Conservation (phyloP, 2,113 vertebrate genomes). For the Procavia capensis region DNA sequence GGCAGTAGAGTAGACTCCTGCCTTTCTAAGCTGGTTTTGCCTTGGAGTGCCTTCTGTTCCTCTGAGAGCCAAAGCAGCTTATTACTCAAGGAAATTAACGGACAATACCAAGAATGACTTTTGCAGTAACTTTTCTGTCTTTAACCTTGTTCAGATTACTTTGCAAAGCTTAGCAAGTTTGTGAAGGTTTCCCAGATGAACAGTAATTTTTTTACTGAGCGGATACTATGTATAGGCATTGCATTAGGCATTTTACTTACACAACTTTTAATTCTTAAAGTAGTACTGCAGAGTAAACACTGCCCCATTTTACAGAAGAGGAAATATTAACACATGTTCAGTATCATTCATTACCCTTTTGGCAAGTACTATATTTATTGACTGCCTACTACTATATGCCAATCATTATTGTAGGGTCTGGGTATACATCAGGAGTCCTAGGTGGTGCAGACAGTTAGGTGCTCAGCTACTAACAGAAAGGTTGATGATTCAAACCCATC, state of each 20-base stretch:
- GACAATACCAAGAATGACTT: constrained; percentile 36
- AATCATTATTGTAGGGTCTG: background rate
- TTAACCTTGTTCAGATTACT: background rate
- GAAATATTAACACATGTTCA: constrained; percentile 3
- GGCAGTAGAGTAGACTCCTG: background rate
- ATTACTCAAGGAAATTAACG: constrained; percentile 61
- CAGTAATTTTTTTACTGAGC: background rate
- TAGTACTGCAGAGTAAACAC: background rate
- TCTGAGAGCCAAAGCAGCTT: constrained; percentile 34
- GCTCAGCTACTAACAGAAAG: background rate
- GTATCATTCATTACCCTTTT: background rate
- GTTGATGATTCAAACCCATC: background rate
- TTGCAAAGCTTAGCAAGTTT: background rate
- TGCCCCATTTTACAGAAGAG: background rate
- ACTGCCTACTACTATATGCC: background rate
- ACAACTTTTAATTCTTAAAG: background rate
- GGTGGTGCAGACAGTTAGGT: background rate
- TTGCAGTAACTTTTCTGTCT: background rate
- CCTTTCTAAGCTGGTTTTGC: constrained; percentile 65
- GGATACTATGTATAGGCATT: background rate
- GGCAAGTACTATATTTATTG: background rate
- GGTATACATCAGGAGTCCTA: background rate
- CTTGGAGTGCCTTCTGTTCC: background rate
- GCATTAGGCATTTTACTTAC: background rate
- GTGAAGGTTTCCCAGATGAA: background rate